Conservation (phyloP, 2,113 vertebrate genomes). For the Holacanthus passer region DNA sequence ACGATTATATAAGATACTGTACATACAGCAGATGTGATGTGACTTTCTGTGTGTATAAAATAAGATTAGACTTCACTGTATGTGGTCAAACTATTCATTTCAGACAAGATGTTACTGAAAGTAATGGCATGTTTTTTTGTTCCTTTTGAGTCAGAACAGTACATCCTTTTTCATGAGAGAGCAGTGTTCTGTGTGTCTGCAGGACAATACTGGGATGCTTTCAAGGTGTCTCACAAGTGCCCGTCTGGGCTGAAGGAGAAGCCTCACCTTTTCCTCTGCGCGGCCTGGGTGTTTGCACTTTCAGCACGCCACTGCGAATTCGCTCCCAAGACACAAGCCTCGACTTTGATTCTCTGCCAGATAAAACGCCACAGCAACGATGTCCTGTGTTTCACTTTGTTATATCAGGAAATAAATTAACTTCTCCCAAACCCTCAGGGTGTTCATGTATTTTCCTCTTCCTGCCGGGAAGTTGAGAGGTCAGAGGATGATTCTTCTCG, state of each 20-base stretch:
- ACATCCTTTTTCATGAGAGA: conserved; percentile 23
- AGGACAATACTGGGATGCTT: conserved; percentile 66
- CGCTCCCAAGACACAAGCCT: conserved; percentile 48
- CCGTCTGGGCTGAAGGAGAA: conserved; percentile 50
- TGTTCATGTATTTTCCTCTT: conserved; percentile 68
- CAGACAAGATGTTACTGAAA: conserved; percentile 17
- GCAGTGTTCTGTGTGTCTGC: conserved; percentile 14
- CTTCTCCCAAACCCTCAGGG: conserved; percentile 69
- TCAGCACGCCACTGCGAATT: conserved; percentile 52
- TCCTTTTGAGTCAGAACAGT: neutral
- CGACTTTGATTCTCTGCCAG: conserved; percentile 75
- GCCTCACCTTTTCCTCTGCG: conserved; percentile 76
- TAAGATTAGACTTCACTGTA: conserved; percentile 22
- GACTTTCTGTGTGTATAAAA: conserved; percentile 14
- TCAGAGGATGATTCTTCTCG: conserved; percentile 52
- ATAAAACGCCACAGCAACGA: conserved; percentile 57
- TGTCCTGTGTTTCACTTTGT: conserved; percentile 69
- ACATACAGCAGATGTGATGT: conserved; percentile 27
- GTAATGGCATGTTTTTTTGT: conserved; percentile 5
- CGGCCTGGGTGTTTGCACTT: conserved; percentile 55
- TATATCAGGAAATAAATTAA: conserved; percentile 79
- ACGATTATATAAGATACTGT: conserved; percentile 27
- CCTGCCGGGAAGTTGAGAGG: conserved; percentile 66
- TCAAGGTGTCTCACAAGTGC: conserved; percentile 60
- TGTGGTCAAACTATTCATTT: conserved; percentile 24